phyloP scores from a whole-genome alignment of 2,888 invertebrate genomes.

The Baronia brevicornis region DNA sequence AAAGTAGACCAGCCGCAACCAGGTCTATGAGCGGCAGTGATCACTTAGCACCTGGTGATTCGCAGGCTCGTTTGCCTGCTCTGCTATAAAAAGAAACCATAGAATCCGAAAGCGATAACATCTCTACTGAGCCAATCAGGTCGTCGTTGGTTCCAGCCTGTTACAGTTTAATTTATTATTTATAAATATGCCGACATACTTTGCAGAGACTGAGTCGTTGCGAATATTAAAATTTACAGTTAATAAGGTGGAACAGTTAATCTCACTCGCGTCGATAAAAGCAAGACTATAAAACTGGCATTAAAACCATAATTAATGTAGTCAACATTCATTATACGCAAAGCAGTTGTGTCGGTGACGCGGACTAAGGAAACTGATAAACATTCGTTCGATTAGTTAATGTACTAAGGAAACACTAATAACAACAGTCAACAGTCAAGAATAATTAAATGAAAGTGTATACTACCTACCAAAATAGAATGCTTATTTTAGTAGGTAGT shows the following conservation, averaged over 20 bases:
- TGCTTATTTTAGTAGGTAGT: too few species aligned
- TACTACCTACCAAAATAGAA: too few species aligned
- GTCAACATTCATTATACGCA: conserved; percentile 58
- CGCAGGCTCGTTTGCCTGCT: too few species aligned
- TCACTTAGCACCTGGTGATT: too few species aligned
- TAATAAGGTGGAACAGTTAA: conserved; percentile 59
- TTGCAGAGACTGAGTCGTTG: conserved; percentile 48
- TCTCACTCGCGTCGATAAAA: conserved; percentile 58
- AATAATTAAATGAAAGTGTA: conserved; percentile 17
- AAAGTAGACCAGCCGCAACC: too few species aligned
- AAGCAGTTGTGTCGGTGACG: conserved; percentile 43
- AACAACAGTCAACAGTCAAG: conserved; percentile 15
- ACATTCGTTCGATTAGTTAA: conserved; percentile 66
- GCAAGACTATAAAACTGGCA: conserved; percentile 54
- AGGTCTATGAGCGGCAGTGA: too few species aligned
- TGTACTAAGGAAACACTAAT: conserved; percentile 41
- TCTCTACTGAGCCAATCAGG: too few species aligned
- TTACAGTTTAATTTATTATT: too few species aligned
- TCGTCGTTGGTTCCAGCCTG: too few species aligned
- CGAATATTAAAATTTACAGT: conserved; percentile 40
- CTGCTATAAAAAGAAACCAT: too few species aligned
- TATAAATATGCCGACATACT: conserved; percentile 11
- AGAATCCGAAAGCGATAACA: too few species aligned
- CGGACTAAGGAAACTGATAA: conserved; percentile 43
- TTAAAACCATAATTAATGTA: conserved; percentile 68